These are phyloP conservation scores for Tricholaema leucomelas DNA, from an alignment of 2,113 vertebrate species.

Conservation along the genomic window DNA sequence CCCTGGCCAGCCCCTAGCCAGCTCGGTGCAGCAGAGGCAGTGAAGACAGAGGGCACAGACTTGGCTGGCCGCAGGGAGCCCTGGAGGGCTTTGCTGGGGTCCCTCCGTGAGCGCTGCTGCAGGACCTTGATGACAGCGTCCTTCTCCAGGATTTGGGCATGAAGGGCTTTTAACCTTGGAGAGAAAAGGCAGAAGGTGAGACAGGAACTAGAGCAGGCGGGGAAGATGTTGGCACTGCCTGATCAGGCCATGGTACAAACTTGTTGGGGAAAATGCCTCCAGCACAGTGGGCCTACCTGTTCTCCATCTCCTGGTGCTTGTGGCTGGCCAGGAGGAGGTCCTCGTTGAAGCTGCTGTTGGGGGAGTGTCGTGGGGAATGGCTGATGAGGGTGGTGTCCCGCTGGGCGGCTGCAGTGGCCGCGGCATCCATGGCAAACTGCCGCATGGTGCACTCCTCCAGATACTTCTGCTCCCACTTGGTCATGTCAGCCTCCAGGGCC, in stretches of 20 bases:
- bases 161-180: constrained; percentile 88
- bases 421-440: constrained; percentile 97
- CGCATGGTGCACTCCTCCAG: constrained; percentile 97
- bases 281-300: constrained; percentile 75
- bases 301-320: constrained; percentile 96
- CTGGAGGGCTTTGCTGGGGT: constrained; percentile 81
- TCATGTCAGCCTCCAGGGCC: constrained; percentile 97
- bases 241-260: rapidly evolving
- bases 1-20: constrained; percentile 51
- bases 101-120: constrained; percentile 88
- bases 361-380: constrained; percentile 90
- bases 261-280: not conserved
- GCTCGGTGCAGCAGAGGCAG: not conserved
- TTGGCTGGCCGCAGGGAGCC: constrained; percentile 85
- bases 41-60: constrained; percentile 88
- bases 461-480: constrained; percentile 98
- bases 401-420: constrained; percentile 92
- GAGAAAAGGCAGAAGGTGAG: not conserved
- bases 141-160: constrained; percentile 94
- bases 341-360: constrained; percentile 93
- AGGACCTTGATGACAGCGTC: constrained; percentile 95
- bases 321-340: constrained; percentile 85
- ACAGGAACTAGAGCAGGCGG: not conserved
- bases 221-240: not conserved
- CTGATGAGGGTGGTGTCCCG: constrained; percentile 98